Conservation (phyloP, 2,888 invertebrate species). For the Muschampia plurimacula region DNA sequence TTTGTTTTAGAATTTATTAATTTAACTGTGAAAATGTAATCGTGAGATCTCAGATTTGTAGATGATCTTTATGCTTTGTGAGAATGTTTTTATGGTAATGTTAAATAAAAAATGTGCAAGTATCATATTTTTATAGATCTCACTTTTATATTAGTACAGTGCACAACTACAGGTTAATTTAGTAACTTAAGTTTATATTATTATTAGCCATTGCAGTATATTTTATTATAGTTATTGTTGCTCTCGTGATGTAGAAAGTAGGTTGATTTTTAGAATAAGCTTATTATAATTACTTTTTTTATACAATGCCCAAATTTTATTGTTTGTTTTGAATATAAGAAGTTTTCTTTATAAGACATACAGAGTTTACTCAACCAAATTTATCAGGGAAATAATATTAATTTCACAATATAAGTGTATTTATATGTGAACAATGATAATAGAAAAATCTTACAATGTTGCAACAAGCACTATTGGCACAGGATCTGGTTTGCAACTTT, state of each 20-base stretch:
- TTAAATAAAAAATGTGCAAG: conserved; percentile 48
- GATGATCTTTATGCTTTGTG: conserved; percentile 66
- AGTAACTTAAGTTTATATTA: conserved; percentile 27
- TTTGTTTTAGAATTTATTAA: conserved; percentile 45
- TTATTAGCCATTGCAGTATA: conserved; percentile 54
- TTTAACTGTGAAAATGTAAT: conserved; percentile 66
- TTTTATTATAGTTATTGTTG: conserved; percentile 55
- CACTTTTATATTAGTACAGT: conserved; percentile 75
- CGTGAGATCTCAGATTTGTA: conserved; percentile 62
- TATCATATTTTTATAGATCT: conserved; percentile 62
- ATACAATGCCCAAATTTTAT: neutral
- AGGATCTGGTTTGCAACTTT: too few relatives aligned
- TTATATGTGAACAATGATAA: too few relatives aligned
- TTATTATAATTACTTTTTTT: neutral
- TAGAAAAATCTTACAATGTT: too few relatives aligned
- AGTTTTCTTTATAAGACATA: neutral
- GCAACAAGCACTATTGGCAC: too few relatives aligned
- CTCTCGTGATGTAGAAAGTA: conserved; percentile 51
- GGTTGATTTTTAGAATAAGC: conserved; percentile 44
- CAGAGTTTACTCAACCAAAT: neutral
- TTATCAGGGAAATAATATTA: neutral
- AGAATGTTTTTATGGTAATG: conserved; percentile 64
- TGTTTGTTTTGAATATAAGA: neutral
- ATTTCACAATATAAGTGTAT: too few relatives aligned
- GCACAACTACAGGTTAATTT: conserved; percentile 48